A percentile compares a stretch with the other conserved stretches of the same genome.
Conservation (phyloP, 2,888 invertebrate species). For the Prosopocoilus inquinatus region DNA sequence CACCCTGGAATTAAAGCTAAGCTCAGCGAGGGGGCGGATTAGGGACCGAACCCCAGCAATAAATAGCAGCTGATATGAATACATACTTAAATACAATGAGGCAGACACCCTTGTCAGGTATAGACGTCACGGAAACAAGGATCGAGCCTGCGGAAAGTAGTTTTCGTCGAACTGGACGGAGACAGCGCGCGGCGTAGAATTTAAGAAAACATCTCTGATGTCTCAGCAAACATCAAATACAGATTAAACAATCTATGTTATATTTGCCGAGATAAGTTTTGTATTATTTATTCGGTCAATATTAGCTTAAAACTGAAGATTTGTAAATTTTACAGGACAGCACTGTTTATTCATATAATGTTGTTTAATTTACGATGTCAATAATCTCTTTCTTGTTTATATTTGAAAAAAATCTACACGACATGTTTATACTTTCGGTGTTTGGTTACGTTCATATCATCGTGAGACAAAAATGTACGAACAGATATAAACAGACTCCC, state of each 20-base stretch:
- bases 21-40: conserved; percentile 36
- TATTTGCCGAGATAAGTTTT: conserved; percentile 15
- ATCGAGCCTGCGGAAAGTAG: neutral
- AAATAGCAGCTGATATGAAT: conserved; percentile 41
- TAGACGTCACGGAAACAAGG: conserved; percentile 9
- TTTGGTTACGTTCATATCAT: neutral
- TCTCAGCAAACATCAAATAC: conserved; percentile 6
- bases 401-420: conserved; percentile 1
- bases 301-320: conserved; percentile 13
- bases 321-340: conserved; percentile 10
- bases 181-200: neutral
- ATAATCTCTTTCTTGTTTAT: conserved; percentile 6
- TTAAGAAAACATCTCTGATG: conserved; percentile 11
- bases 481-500: neutral
- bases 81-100: conserved; percentile 34
- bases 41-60: conserved; percentile 33
- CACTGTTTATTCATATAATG: conserved; percentile 7
- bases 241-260: conserved; percentile 12
- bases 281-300: conserved; percentile 16
- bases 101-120: conserved; percentile 24
- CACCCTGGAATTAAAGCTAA: conserved; percentile 43
- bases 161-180: neutral
- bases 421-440: too few species aligned
- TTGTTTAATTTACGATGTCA: conserved; percentile 9
- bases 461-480: neutral